Evolutionary conservation across 2,113 vertebrate species (phyloP).

Genomic region (Procavia capensis): DNA sequence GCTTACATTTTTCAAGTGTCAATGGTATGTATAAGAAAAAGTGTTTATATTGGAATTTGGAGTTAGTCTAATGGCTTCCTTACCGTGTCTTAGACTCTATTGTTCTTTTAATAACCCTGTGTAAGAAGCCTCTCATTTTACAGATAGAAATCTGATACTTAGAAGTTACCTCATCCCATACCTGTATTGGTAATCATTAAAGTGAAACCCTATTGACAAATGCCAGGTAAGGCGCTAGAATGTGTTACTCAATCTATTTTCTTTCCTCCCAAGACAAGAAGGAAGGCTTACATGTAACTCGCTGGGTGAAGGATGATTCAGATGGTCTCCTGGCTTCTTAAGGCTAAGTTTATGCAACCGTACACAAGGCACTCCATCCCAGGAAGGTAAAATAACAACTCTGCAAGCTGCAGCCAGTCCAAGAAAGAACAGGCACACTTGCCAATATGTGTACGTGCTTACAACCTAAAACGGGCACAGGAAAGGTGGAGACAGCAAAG

Average conservation of each 20-base stretch:
- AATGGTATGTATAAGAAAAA: not conserved
- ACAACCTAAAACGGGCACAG: not conserved
- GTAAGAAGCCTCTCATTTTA: not conserved
- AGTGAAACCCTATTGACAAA: conserved; percentile 5
- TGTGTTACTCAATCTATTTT: conserved; percentile 15
- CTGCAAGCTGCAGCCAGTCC: not conserved
- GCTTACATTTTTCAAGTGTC: conserved; percentile 10
- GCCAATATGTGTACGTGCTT: not conserved
- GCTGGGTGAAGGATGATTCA: not conserved
- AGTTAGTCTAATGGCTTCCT: not conserved
- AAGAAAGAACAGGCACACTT: not conserved
- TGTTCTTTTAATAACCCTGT: not conserved
- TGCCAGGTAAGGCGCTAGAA: not conserved
- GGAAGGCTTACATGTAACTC: not conserved
- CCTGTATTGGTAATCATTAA: conserved; percentile 50
- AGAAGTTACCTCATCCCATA: not conserved
- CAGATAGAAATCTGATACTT: not conserved
- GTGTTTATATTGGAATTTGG: not conserved
- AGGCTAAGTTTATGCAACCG: not conserved
- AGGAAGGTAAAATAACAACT: not conserved
- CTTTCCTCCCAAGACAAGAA: not conserved
- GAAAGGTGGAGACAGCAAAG: not conserved
- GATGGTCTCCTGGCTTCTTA: not conserved
- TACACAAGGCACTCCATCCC: not conserved
- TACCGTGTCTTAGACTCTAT: not conserved